These are phyloP conservation scores for Eristalinus aeneus DNA, from an alignment of 2,888 invertebrate species.

Conservation along the genomic window DNA sequence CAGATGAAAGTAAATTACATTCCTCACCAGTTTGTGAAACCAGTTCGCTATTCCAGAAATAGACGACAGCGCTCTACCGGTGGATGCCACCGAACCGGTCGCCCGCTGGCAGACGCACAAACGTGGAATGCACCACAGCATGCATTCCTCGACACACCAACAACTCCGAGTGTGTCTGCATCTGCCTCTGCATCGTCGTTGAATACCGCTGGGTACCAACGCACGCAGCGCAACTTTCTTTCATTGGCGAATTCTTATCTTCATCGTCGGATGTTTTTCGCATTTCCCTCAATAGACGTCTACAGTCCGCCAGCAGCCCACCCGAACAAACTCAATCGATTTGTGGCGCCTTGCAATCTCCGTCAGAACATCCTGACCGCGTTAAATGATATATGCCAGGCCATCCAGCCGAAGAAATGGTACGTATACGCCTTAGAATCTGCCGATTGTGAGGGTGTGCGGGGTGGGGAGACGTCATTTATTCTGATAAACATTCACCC, in stretches of 20 bases:
- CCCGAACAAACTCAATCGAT: not conserved
- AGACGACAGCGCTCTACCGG: conserved; percentile 26
- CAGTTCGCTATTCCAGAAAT: conserved; percentile 48
- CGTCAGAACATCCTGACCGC: not conserved
- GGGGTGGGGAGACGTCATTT: conserved; percentile 17
- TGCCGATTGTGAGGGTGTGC: not conserved
- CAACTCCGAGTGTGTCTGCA: not conserved
- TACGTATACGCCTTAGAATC: conserved; percentile 29
- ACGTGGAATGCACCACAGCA: conserved; percentile 19
- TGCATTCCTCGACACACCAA: not conserved
- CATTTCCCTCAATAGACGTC: too few species aligned
- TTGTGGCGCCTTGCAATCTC: not conserved
- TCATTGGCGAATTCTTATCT: not conserved
- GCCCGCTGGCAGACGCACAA: not conserved
- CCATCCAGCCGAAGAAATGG: not conserved
- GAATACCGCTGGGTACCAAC: not conserved
- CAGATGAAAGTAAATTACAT: conserved; percentile 57
- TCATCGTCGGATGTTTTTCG: not conserved
- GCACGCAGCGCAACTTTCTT: not conserved
- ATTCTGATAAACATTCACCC: not conserved
- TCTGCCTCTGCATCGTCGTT: not conserved
- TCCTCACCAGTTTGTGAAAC: conserved; percentile 32
- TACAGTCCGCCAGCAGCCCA: too few species aligned
- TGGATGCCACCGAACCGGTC: conserved; percentile 36
- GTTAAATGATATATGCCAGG: not conserved